Evolutionary conservation across 1,140 invertebrate genomes (phyloP).

Genomic region (Macrosteles quadrilineatus): DNA sequence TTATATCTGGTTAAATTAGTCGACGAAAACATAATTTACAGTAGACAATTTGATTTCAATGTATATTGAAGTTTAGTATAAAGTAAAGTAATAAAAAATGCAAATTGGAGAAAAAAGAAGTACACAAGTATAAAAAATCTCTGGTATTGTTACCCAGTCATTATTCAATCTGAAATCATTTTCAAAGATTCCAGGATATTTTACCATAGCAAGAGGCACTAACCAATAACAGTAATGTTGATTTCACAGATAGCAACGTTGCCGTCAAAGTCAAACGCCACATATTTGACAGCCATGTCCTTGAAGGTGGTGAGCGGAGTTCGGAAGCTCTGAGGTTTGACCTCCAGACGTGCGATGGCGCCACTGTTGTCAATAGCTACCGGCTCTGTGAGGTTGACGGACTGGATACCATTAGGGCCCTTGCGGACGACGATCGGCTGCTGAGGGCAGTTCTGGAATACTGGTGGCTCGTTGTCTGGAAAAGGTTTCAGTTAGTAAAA

Average conservation of each 20-base stretch:
- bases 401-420: slow-evolving; percentile 79
- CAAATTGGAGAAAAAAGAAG: no score
- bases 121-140: no score
- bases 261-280: slow-evolving; percentile 95
- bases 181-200: no score
- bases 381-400: slow-evolving; percentile 91
- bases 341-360: slow-evolving; percentile 86
- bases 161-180: no score
- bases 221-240: slow-evolving; percentile 86
- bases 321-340: slow-evolving; percentile 87
- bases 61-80: no score
- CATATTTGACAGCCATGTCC: slow-evolving; percentile 91
- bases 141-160: no score
- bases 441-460: slow-evolving; percentile 94
- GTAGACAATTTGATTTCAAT: no score
- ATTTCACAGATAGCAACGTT: slow-evolving; percentile 97
- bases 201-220: slow-evolving; percentile 28
- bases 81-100: no score
- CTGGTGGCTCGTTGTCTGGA: slow-evolving; percentile 90
- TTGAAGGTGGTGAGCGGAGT: slow-evolving; percentile 88
- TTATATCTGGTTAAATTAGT: no score
- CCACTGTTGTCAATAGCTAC: slow-evolving; percentile 93
- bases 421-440: slow-evolving; percentile 88
- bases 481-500: slow-evolving; percentile 1
- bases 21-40: no score